phyloP scores from a whole-genome alignment of 2,113 vertebrate species.

The Grammomys surdaster region DNA sequence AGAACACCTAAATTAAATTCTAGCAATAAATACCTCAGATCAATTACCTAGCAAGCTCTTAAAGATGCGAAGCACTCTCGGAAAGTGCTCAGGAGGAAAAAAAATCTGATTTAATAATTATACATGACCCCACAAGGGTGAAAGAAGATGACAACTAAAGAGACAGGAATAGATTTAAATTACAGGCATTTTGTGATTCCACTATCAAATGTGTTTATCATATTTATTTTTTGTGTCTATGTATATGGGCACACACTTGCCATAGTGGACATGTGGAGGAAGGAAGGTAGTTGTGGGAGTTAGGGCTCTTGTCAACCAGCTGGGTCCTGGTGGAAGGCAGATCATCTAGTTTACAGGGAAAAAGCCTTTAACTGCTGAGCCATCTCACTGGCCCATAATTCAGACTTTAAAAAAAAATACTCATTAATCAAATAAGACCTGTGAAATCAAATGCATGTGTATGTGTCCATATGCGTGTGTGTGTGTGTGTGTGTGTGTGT shows the following conservation, averaged over 20 bases:
- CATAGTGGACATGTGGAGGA: background rate
- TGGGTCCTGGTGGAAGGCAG: background rate
- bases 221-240: background rate
- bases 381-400: background rate
- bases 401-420: background rate
- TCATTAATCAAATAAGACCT: background rate
- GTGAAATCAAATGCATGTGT: background rate
- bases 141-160: background rate
- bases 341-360: background rate
- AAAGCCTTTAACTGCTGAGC: background rate
- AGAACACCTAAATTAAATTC: slow-evolving; percentile 63
- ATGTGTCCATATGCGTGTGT: background rate
- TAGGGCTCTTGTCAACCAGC: no score
- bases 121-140: slow-evolving; percentile 32
- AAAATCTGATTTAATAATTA: slow-evolving; percentile 41
- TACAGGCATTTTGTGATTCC: background rate
- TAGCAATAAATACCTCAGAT: slow-evolving; percentile 45
- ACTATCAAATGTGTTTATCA: background rate
- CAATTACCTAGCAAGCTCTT: slow-evolving; percentile 59
- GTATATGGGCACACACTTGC: background rate
- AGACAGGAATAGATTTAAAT: slow-evolving; percentile 2
- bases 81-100: slow-evolving; percentile 4
- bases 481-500: no score
- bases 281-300: background rate
- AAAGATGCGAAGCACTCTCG: background rate